phyloP scores from a whole-genome alignment of 2,888 invertebrate species.

The Heteropelma amictum region DNA sequence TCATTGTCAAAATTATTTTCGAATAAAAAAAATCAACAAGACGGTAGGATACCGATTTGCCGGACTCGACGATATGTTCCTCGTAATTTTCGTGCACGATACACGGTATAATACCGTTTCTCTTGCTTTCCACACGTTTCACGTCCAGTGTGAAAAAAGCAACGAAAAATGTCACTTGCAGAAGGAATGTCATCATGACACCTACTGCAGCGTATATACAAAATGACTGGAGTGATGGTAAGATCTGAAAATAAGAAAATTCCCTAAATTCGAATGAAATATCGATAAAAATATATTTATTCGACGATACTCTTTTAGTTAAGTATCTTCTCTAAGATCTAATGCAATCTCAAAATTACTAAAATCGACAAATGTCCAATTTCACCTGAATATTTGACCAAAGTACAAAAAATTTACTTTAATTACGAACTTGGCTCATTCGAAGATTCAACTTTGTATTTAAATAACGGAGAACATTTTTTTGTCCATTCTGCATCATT shows the following conservation, averaged over 20 bases:
- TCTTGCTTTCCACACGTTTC: slow-evolving; percentile 81
- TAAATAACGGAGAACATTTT: no score
- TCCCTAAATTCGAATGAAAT: neutral
- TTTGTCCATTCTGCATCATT: no score
- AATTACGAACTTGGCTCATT: no score
- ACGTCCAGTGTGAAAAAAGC: slow-evolving; percentile 88
- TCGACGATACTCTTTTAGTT: no score
- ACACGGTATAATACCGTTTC: slow-evolving; percentile 85
- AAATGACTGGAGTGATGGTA: slow-evolving; percentile 90
- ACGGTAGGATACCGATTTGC: slow-evolving; percentile 79
- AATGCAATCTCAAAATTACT: no score
- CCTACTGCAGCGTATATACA: slow-evolving; percentile 90
- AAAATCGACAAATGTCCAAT: no score
- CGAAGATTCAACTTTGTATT: no score
- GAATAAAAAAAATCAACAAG: slow-evolving; percentile 82
- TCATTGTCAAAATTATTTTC: slow-evolving; percentile 82
- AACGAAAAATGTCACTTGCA: slow-evolving; percentile 89
- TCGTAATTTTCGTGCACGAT: slow-evolving; percentile 81
- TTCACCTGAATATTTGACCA: no score
- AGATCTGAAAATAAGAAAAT: slow-evolving; percentile 79
- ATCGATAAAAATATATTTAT: no score
- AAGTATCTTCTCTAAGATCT: no score
- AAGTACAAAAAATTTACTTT: no score
- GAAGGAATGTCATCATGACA: slow-evolving; percentile 86
- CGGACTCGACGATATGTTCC: slow-evolving; percentile 80